A percentile compares a stretch with the other conserved stretches of the same genome.
Evolutionary conservation across 2,888 invertebrate genomes (phyloP).

Genomic region (Lacanobia wlatinum): DNA sequence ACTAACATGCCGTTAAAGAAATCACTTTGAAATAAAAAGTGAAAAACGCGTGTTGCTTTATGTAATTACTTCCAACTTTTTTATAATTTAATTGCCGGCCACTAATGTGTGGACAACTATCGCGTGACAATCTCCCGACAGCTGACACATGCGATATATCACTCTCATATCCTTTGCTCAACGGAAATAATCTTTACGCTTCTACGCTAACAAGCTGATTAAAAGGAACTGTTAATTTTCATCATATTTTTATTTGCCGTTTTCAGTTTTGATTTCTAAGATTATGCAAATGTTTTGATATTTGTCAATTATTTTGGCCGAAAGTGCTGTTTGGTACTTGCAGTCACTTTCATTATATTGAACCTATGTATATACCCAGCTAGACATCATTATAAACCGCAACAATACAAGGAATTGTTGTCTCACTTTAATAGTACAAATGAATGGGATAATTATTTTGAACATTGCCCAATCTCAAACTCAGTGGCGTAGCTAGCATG

Average conservation of each 20-base stretch:
- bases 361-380: background rate
- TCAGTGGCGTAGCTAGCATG: too few species aligned
- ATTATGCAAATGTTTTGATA: background rate
- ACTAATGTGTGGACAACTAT: slow-evolving; percentile 44
- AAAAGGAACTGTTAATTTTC: slow-evolving; percentile 27
- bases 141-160: slow-evolving; percentile 46
- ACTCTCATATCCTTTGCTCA: slow-evolving; percentile 41
- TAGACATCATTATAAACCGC: background rate
- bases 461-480: background rate
- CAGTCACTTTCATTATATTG: too few species aligned
- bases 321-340: too few species aligned
- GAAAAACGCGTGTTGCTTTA: slow-evolving; percentile 35
- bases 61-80: slow-evolving; percentile 39
- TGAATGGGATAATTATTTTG: background rate
- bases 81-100: slow-evolving; percentile 51
- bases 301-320: too few species aligned
- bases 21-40: slow-evolving; percentile 12
- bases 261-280: background rate
- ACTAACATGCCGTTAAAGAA: background rate
- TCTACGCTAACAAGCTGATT: slow-evolving; percentile 44
- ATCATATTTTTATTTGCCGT: background rate
- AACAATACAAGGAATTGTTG: background rate
- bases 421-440: background rate
- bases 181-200: slow-evolving; percentile 58
- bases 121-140: slow-evolving; percentile 49